Percentiles rank a stretch among this genome's conserved stretches.
These are phyloP conservation scores for Periphyllus acericola DNA, from an alignment of 2,888 invertebrate species.

Conservation along the genomic window DNA sequence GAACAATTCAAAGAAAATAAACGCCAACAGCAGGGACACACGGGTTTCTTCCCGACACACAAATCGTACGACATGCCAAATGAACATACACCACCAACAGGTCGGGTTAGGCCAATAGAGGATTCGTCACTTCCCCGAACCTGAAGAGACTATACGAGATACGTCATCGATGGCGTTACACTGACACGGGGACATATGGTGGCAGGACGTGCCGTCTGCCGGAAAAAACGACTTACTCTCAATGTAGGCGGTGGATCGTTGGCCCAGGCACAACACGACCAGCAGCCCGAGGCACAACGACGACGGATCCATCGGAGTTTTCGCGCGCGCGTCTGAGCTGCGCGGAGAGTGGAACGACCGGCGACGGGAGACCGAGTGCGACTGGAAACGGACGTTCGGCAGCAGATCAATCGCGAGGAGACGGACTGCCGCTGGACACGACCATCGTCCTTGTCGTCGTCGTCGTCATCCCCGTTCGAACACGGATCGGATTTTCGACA, in stretches of 20 bases:
- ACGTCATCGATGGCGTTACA: too few relatives aligned
- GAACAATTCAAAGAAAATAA: too few relatives aligned
- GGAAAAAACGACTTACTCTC: conserved; percentile 19
- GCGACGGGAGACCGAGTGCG: background rate
- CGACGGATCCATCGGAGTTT: background rate
- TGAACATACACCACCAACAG: background rate
- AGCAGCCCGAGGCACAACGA: background rate
- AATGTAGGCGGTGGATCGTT: background rate
- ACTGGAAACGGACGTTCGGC: background rate
- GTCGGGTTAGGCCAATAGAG: too few relatives aligned
- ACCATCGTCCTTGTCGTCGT: background rate
- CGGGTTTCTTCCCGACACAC: too few relatives aligned
- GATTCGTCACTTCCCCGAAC: too few relatives aligned
- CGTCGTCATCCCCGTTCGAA: too few relatives aligned
- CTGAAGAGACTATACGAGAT: too few relatives aligned
- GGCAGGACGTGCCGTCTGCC: too few relatives aligned
- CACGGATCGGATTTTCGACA: too few relatives aligned
- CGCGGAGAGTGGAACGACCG: background rate
- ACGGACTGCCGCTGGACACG: background rate
- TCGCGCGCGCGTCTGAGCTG: background rate
- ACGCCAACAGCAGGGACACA: too few relatives aligned
- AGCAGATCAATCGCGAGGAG: background rate
- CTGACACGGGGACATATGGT: too few relatives aligned
- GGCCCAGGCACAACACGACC: background rate
- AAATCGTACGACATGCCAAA: too few relatives aligned